Base-by-base conservation (phyloP, 2,113 vertebrate genomes). In the Prochilodus magdalenae region DNA sequence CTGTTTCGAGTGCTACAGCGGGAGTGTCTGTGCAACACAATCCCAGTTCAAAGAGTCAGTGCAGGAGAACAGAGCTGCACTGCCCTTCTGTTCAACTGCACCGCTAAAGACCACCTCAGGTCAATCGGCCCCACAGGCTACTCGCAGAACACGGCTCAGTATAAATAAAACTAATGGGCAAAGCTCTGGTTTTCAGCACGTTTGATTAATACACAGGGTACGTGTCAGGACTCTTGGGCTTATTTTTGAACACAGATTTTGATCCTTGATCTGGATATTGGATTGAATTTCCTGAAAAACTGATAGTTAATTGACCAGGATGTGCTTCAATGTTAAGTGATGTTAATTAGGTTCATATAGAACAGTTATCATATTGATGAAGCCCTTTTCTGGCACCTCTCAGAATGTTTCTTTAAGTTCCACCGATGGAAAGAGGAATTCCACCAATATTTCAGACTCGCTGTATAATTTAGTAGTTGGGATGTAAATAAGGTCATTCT, bases 11-110 rank as follows among this genome's bases (percentile, higher is more conserved):
- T 74, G 36, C 67, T 51, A 55, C 77, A 76, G 72, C 72, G 27
- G 86, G 71, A 78, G 65, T 15, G 57, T 81, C 82, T 87, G 83
- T 86, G 82, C 74, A 87, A 75, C 86, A 82, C 71, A 83, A 83
- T 55, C 66, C 85, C 73, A 83, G 83, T 87, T 88, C 85, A 89
- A 87, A 88, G 82, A 83, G 40, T 63, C 62, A 80, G 73, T 60
- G 76, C 73, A 53, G 44, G 16, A 78, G 73, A 84, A 59, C 77
- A 84, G 65, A 72, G 44, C 65, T 65, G 53, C 20, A 24, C 4
- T 75, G 77, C 77, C 72, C 83, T 75, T 53, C 81, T 77, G 80
- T 62, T 79, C 82, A 74, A 76, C 82, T 84, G 69, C 80, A 69
- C 80, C 69, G 33, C 75, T 72, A 57, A 63, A 75, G 82, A 88